phyloP scores from a whole-genome alignment of 2,888 invertebrate genomes.

The Philhelius pedissequus region DNA sequence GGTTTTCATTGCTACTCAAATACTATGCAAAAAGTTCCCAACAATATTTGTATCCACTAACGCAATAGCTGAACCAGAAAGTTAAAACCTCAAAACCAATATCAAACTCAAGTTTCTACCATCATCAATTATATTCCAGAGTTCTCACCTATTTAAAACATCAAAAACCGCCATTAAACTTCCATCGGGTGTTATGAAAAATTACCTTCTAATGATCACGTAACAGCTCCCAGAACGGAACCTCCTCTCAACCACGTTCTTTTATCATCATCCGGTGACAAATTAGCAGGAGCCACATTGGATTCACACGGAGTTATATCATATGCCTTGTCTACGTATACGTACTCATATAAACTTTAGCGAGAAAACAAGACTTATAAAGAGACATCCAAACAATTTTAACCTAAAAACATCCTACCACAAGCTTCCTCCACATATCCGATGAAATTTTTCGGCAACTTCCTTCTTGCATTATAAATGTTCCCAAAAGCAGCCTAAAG shows the following conservation, averaged over 20 bases:
- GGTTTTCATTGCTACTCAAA: too few species aligned
- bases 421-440: conserved; percentile 32
- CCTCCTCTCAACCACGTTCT: conserved; percentile 27
- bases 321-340: neutral
- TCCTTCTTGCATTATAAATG: conserved; percentile 10
- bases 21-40: too few species aligned
- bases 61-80: too few species aligned
- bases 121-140: too few species aligned
- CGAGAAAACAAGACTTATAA: neutral
- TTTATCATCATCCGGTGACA: conserved; percentile 59
- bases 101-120: too few species aligned
- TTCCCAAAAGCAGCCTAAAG: neutral
- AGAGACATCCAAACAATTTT: conserved; percentile 36
- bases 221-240: neutral
- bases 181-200: conserved; percentile 25
- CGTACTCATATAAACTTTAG: neutral
- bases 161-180: conserved; percentile 14
- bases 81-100: too few species aligned
- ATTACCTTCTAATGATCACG: conserved; percentile 43
- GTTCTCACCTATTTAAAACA: neutral
- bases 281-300: conserved; percentile 34
- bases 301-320: neutral
- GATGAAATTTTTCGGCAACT: conserved; percentile 37
- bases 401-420: conserved; percentile 30
- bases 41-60: too few species aligned